phyloP scores from a whole-genome alignment of 2,888 invertebrate genomes.

The Hypselothyrea guttata region DNA sequence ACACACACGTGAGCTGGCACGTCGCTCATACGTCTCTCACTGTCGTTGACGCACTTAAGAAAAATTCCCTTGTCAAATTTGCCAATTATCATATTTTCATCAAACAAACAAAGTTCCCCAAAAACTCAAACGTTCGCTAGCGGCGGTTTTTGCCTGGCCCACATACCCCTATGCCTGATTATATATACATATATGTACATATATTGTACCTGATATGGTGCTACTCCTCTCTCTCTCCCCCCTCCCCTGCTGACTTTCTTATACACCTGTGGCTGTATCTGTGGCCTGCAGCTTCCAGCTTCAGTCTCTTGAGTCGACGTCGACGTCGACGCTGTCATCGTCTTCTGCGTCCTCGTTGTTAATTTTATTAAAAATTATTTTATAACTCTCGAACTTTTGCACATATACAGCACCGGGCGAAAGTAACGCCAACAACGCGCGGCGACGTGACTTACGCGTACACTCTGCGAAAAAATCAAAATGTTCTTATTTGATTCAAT shows the following conservation, averaged over 20 bases:
- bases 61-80: slow-evolving; percentile 82
- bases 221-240: neutral
- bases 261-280: slow-evolving; percentile 45
- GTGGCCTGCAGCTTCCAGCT: slow-evolving; percentile 39
- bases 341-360: slow-evolving; percentile 61
- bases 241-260: slow-evolving; percentile 2
- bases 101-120: slow-evolving; percentile 77
- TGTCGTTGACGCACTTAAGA: slow-evolving; percentile 71
- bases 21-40: slow-evolving; percentile 16
- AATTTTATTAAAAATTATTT: slow-evolving; percentile 81
- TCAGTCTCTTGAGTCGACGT: slow-evolving; percentile 41
- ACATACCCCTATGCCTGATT: no score
- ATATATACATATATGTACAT: no score
- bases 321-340: slow-evolving; percentile 29
- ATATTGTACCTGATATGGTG: no score
- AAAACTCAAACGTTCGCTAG: slow-evolving; percentile 58
- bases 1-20: no score
- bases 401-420: slow-evolving; percentile 22
- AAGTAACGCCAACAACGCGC: neutral
- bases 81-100: slow-evolving; percentile 82
- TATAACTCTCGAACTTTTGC: slow-evolving; percentile 66
- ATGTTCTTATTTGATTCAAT: no score
- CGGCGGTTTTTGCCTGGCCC: slow-evolving; percentile 25
- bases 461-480: no score
- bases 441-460: slow-evolving; percentile 19